phyloP scores from a whole-genome alignment of 2,888 invertebrate species.

The Idaea biselata region DNA sequence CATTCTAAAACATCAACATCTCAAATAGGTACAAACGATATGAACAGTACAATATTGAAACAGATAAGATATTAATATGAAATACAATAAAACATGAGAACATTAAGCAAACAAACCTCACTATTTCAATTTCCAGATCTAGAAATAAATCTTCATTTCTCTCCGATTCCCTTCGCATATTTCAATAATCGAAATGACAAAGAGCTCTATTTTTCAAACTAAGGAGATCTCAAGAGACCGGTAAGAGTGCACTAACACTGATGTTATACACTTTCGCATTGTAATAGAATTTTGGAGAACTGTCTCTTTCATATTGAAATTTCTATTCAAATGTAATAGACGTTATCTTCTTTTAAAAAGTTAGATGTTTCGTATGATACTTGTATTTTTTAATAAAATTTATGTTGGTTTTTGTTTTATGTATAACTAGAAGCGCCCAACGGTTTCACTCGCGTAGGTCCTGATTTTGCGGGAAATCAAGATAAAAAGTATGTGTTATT shows the following conservation, averaged over 20 bases:
- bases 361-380: no score
- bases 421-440: no score
- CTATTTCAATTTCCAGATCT: neutral
- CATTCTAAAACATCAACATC: no score
- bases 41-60: neutral
- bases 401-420: no score
- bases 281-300: neutral
- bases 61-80: neutral
- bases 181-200: conserved; percentile 40
- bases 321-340: neutral
- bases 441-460: no score
- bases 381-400: no score
- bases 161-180: conserved; percentile 26
- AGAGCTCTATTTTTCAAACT: conserved; percentile 28
- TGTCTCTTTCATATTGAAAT: neutral
- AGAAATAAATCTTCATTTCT: conserved; percentile 23
- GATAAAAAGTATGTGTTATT: no score
- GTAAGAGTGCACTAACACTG: conserved; percentile 17
- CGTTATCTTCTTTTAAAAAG: no score
- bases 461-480: no score
- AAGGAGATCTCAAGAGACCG: conserved; percentile 27
- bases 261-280: conserved; percentile 6
- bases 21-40: no score
- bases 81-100: neutral
- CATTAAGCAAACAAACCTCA: conserved; percentile 5